Evolutionary conservation across 2,797 vertebrate species (phyloP), one percentile per base, ranked within the genome.

Genomic region (Menidia menidia): DNA sequence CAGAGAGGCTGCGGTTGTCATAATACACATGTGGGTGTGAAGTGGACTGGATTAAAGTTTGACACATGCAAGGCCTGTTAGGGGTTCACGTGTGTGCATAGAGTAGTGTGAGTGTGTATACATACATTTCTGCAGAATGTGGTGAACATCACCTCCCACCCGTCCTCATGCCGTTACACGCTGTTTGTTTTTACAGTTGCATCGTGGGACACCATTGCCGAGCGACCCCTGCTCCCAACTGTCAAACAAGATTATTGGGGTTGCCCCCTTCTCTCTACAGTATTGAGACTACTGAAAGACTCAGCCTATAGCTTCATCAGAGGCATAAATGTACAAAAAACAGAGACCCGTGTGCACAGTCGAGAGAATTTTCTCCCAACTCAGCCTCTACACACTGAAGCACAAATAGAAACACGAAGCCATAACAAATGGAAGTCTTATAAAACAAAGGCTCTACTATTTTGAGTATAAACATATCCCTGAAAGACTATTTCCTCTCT

Each of bases 111-210:
- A 57, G 67, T 53, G 64, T 48, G 60, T 75, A 63, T 64, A 73
- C 68, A 83, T 81, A 51, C 42, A 19, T 78, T 57, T 50, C 75
- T 65, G 62, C 65, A 64, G 56, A 79, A 69, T 85, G 84, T 78
- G 83, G 83, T 71, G 64, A 87, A 73, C 63, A 55, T 78, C 62
- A 57, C 76, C 83, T 80, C 72, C 70, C 71, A 14, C 67, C 77
- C 73, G 67, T 85, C 67, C 81, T 80, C 75, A 83, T 87, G 83
- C 71, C 81, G 68, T 85, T 85, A 66, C 76, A 71, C 19, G 63
- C 81, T 92, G 91, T 94, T 94, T 94, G 91, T 94, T 94, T 93
- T 93, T 87, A 89, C 90, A 88, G 57, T 90, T 90, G 90, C 81
- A 84, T 91, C 89, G 84, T 88, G 87, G 88, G 88, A 90, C 88